phyloP scores from a whole-genome alignment of 2,113 vertebrate genomes.

The Tyrannus savana region DNA sequence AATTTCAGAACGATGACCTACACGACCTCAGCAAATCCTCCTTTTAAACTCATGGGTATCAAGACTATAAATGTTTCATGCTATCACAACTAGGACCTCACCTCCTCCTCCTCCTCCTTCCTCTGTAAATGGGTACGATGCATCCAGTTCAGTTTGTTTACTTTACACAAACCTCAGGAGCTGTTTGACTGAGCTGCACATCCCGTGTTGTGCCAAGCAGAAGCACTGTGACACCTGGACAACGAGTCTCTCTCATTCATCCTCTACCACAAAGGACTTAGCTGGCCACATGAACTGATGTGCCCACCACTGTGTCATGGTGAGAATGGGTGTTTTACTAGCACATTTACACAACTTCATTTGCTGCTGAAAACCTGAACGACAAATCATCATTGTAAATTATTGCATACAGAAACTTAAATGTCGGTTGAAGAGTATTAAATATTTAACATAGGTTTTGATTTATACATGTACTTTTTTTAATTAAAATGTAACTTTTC shows the following conservation, averaged over 20 bases:
- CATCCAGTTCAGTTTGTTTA: slow-evolving; percentile 85
- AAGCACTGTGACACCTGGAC: slow-evolving; percentile 84
- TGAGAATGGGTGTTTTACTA: slow-evolving; percentile 73
- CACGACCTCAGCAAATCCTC: slow-evolving; percentile 79
- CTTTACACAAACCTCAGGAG: slow-evolving; percentile 87
- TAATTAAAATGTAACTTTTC: slow-evolving; percentile 83
- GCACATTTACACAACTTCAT: slow-evolving; percentile 79
- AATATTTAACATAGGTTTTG: slow-evolving; percentile 91
- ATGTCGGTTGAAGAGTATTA: slow-evolving; percentile 84
- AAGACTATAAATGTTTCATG: slow-evolving; percentile 78
- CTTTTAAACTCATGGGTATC: slow-evolving; percentile 82
- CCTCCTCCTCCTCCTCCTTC: slow-evolving; percentile 60
- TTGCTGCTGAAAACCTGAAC: slow-evolving; percentile 84
- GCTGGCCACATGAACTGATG: slow-evolving; percentile 73
- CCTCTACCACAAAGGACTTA: slow-evolving; percentile 72
- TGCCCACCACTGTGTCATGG: slow-evolving; percentile 63
- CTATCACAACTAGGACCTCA: slow-evolving; percentile 85
- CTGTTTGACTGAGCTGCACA: slow-evolving; percentile 83
- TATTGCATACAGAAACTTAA: slow-evolving; percentile 82
- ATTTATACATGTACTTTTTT: slow-evolving; percentile 87
- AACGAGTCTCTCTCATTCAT: slow-evolving; percentile 74
- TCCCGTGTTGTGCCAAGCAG: slow-evolving; percentile 81
- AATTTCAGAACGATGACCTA: slow-evolving; percentile 83
- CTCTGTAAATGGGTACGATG: slow-evolving; percentile 82
- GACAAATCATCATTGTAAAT: slow-evolving; percentile 86